These are phyloP conservation scores for Sebastes nivosus DNA, from an alignment of 2,797 vertebrate genomes.

Conservation along the genomic window DNA sequence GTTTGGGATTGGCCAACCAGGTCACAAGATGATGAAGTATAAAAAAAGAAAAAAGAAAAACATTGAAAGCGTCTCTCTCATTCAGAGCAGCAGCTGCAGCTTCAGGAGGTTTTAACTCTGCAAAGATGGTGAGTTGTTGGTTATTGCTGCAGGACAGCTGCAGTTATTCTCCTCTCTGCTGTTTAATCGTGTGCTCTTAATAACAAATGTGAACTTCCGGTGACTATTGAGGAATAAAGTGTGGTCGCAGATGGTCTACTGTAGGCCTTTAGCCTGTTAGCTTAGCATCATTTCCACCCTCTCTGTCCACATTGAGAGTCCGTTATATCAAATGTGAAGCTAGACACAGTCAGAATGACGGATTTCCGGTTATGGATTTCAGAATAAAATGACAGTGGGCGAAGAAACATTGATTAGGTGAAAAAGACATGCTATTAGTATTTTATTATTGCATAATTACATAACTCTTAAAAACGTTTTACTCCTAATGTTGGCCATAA, in stretches of 20 bases:
- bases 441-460: no score
- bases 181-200: not conserved
- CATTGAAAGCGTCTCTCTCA: constrained; percentile 48
- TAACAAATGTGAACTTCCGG: constrained; percentile 14
- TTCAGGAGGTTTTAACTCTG: constrained; percentile 45
- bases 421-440: not conserved
- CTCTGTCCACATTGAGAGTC: not conserved
- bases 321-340: not conserved
- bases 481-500: no score
- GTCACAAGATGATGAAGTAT: constrained; percentile 69
- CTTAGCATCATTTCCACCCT: constrained; percentile 71
- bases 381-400: constrained; percentile 14
- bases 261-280: constrained; percentile 62
- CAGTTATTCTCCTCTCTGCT: rapidly evolving
- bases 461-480: no score
- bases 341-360: rapidly evolving
- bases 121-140: constrained; percentile 69
- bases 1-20: constrained; percentile 58
- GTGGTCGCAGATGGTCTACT: constrained; percentile 17
- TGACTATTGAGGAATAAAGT: constrained; percentile 16
- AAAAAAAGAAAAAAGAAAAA: constrained; percentile 45
- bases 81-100: constrained; percentile 57
- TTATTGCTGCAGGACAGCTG: not conserved
- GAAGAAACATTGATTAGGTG: not conserved
- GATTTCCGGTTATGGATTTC: constrained; percentile 38